Percentiles rank a stretch among this genome's conserved stretches.
These are phyloP conservation scores for Pristionchus pacificus DNA, from an alignment of 1,140 invertebrate genomes.

Conservation along the genomic window DNA sequence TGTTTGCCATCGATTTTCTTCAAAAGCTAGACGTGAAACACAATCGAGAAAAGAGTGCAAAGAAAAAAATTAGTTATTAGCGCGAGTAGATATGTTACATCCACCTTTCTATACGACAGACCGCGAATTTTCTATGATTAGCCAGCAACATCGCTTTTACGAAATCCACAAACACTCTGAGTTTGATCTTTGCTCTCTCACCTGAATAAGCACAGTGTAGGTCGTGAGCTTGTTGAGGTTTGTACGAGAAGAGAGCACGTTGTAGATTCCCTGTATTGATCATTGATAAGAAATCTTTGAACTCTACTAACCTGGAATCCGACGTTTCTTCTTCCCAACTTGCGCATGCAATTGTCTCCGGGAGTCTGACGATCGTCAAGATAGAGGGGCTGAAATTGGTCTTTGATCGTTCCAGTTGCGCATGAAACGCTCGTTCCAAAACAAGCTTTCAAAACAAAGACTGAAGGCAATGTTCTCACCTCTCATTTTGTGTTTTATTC, in stretches of 20 bases:
- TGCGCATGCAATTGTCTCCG: constrained; percentile 59
- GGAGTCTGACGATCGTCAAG: constrained; percentile 63
- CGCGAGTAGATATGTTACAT: too few species aligned
- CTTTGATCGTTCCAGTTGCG: constrained; percentile 33
- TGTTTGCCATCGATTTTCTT: too few species aligned
- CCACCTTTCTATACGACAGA: too few species aligned
- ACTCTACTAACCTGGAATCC: constrained; percentile 28
- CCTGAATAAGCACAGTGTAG: constrained; percentile 42
- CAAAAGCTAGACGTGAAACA: too few species aligned
- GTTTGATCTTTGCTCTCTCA: too few species aligned
- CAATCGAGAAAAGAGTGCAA: too few species aligned
- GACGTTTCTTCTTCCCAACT: constrained; percentile 40
- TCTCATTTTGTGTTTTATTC: too few species aligned
- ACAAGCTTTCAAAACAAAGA: constrained; percentile 6
- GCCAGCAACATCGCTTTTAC: too few species aligned
- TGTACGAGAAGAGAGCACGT: constrained; percentile 49
- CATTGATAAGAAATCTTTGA: background rate
- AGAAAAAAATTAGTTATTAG: too few species aligned
- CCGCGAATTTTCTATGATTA: too few species aligned
- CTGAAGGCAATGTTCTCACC: background rate
- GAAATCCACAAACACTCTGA: too few species aligned
- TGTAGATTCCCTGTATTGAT: constrained; percentile 42
- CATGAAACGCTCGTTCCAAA: too few species aligned
- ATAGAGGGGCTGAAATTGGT: constrained; percentile 63
- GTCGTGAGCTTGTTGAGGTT: constrained; percentile 49